phyloP scores from a whole-genome alignment of 2,888 invertebrate genomes.

The Eulithis testata region DNA sequence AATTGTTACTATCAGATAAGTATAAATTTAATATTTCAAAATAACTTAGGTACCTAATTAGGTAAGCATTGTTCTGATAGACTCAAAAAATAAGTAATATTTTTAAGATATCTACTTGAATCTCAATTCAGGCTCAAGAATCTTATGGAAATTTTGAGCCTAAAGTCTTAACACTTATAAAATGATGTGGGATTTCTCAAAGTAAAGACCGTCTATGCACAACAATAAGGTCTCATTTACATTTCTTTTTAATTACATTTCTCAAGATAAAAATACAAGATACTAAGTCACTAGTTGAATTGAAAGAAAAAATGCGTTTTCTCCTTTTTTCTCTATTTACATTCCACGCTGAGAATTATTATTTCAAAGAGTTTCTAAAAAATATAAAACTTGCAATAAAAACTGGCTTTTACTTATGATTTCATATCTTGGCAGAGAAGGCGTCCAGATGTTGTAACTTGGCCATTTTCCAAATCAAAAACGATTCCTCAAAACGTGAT shows the following conservation, averaged over 20 bases:
- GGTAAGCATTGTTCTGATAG: too few relatives aligned
- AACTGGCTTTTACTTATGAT: constrained; percentile 2
- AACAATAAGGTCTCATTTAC: neutral
- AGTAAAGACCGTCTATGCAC: too few relatives aligned
- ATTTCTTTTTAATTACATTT: neutral
- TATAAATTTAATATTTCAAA: too few relatives aligned
- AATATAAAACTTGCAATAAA: neutral
- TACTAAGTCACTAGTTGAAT: neutral
- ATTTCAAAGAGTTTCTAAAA: neutral
- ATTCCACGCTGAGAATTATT: neutral
- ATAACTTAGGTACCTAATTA: too few relatives aligned
- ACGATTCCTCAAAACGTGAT: neutral
- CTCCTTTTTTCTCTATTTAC: neutral
- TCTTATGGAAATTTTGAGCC: too few relatives aligned
- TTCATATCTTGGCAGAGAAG: constrained; percentile 10
- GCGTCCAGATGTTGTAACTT: constrained; percentile 9
- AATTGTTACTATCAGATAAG: too few relatives aligned
- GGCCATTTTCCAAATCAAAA: constrained; percentile 7
- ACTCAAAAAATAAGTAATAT: too few relatives aligned
- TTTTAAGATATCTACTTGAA: too few relatives aligned
- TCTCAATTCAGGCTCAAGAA: too few relatives aligned
- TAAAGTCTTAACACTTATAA: too few relatives aligned
- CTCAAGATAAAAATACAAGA: neutral
- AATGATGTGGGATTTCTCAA: too few relatives aligned
- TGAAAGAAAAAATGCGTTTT: neutral